Percentiles rank a stretch among this genome's conserved stretches.
phyloP scores from a whole-genome alignment of 2,888 invertebrate species.

The Cephus rjabovi region DNA sequence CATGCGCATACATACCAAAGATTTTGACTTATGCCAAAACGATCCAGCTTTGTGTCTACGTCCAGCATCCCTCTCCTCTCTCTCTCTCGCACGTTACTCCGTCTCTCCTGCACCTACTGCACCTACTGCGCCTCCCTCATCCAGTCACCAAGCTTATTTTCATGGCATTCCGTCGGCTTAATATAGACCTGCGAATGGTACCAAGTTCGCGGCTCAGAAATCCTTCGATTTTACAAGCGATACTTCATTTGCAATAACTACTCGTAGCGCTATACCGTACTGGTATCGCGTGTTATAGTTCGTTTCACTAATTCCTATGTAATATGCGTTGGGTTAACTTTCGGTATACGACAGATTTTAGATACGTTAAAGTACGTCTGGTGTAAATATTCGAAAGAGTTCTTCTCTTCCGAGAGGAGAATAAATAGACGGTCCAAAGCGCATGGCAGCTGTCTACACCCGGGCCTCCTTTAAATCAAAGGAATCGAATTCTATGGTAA shows the following conservation, averaged over 20 bases:
- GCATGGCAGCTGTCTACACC: constrained; percentile 51
- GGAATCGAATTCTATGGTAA: constrained; percentile 42
- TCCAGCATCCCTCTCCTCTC: constrained; percentile 20
- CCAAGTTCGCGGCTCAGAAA: constrained; percentile 44
- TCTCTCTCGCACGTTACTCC: not conserved
- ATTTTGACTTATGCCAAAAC: constrained; percentile 65
- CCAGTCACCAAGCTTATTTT: constrained; percentile 54
- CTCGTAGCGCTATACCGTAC: not conserved
- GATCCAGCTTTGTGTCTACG: constrained; percentile 62
- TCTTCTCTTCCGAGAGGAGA: constrained; percentile 49
- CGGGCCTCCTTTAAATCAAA: constrained; percentile 46
- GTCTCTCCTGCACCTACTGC: constrained; percentile 20
- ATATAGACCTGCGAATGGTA: constrained; percentile 59
- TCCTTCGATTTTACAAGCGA: not conserved
- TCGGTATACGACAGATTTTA: not conserved
- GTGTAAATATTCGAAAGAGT: constrained; percentile 39
- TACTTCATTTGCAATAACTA: not conserved
- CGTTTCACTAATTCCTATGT: not conserved
- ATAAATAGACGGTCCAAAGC: constrained; percentile 49
- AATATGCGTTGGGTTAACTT: not conserved
- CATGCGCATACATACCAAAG: constrained; percentile 53
- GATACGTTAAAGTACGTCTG: not conserved
- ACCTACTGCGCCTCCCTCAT: constrained; percentile 26
- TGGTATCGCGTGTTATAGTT: not conserved
- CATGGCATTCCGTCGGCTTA: constrained; percentile 57